Evolutionary conservation across 2,888 invertebrate genomes (phyloP).

Genomic region (Saturnia pavonia): DNA sequence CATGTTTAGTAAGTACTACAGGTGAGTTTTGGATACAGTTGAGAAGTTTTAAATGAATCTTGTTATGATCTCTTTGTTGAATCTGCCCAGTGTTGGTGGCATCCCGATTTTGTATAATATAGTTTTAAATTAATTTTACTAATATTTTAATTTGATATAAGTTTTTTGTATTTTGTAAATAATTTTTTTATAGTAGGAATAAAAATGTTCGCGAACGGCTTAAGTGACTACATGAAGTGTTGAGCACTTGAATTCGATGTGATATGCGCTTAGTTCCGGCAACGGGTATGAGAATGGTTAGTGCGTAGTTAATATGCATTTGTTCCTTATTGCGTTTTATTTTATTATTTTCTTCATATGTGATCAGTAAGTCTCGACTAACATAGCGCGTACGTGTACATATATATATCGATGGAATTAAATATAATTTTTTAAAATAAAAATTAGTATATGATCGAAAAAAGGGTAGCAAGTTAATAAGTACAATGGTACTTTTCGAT

Average conservation of each 20-base stretch:
- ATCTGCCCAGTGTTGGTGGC: slow-evolving; percentile 79
- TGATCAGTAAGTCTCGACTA: slow-evolving; percentile 79
- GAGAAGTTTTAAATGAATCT: slow-evolving; percentile 68
- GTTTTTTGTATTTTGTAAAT: slow-evolving; percentile 74
- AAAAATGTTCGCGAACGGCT: slow-evolving; percentile 64
- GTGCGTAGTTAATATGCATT: slow-evolving; percentile 71
- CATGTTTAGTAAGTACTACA: slow-evolving; percentile 47
- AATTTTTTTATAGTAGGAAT: slow-evolving; percentile 50
- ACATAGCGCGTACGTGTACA: slow-evolving; percentile 68
- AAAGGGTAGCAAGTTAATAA: slow-evolving; percentile 73
- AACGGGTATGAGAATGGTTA: slow-evolving; percentile 61
- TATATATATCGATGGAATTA: slow-evolving; percentile 57
- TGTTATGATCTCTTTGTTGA: slow-evolving; percentile 78
- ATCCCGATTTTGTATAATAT: slow-evolving; percentile 71
- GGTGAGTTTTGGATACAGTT: slow-evolving; percentile 48
- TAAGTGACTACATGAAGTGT: slow-evolving; percentile 49
- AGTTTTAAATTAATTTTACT: slow-evolving; percentile 63
- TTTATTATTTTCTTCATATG: slow-evolving; percentile 50
- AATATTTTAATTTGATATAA: slow-evolving; percentile 72
- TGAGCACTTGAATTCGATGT: slow-evolving; percentile 61
- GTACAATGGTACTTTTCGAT: slow-evolving; percentile 80
- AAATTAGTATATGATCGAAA: slow-evolving; percentile 64
- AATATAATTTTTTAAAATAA: slow-evolving; percentile 53
- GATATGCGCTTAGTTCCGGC: slow-evolving; percentile 61
- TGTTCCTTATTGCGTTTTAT: slow-evolving; percentile 75